These are phyloP conservation scores for Malacoraja senta DNA, from an alignment of 2,797 vertebrate species.

Conservation along the genomic window DNA sequence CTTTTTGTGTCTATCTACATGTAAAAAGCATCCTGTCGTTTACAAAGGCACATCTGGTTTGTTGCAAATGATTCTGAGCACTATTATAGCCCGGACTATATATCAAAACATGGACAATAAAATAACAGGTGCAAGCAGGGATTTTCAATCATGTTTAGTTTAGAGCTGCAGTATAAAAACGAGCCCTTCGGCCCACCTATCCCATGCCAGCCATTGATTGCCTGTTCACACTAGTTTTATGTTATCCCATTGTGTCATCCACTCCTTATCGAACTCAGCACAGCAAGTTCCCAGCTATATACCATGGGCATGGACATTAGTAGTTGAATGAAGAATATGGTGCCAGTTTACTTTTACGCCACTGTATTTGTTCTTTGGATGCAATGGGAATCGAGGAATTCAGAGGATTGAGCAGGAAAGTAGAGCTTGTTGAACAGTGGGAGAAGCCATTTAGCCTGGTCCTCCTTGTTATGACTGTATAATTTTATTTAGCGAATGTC, in stretches of 20 bases:
- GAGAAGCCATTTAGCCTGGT: too few relatives aligned
- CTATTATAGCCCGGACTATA: background rate
- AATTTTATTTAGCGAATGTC: background rate
- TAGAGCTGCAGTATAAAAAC: too few relatives aligned
- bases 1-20: too few relatives aligned
- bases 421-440: too few relatives aligned
- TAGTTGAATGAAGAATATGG: background rate
- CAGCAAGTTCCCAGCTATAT: background rate
- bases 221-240: too few relatives aligned
- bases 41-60: background rate
- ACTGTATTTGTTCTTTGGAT: background rate
- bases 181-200: too few relatives aligned
- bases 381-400: too few relatives aligned
- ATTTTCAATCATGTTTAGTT: background rate
- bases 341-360: background rate
- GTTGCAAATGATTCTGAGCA: background rate
- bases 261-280: background rate
- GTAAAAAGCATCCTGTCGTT: background rate
- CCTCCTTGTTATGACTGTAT: too few relatives aligned
- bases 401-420: too few relatives aligned
- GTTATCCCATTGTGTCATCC: too few relatives aligned
- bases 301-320: background rate
- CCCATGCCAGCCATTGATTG: too few relatives aligned
- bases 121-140: background rate
- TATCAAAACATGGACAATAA: background rate